These are phyloP conservation scores for Ciconia maguari DNA, from an alignment of 2,113 vertebrate species.

Conservation along the genomic window DNA sequence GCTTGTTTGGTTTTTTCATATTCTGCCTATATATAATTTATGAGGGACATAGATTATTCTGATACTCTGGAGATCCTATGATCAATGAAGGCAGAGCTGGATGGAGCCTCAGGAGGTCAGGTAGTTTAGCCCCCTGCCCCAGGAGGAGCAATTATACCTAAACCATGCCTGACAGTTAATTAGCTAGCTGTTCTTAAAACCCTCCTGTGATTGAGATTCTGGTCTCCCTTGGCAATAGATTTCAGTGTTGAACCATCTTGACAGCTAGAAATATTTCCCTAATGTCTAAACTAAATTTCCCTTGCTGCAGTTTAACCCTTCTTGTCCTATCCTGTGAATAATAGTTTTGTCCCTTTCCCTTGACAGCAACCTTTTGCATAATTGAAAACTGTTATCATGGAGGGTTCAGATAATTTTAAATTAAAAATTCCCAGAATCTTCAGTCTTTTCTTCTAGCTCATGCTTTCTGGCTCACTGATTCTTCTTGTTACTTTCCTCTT, in stretches of 20 bases:
- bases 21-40: background rate
- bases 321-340: background rate
- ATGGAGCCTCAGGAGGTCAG: background rate
- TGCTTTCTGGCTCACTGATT: background rate
- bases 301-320: slow-evolving; percentile 16
- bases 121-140: background rate
- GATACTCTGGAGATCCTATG: background rate
- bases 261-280: background rate
- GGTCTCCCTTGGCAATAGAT: background rate
- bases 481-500: background rate
- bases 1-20: background rate
- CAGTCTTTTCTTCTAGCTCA: background rate
- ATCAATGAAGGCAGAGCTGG: background rate
- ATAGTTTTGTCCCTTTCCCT: background rate
- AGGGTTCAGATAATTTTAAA: background rate
- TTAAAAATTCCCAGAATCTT: background rate
- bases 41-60: background rate
- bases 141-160: background rate
- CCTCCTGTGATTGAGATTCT: background rate
- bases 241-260: background rate
- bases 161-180: background rate
- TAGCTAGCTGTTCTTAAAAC: background rate
- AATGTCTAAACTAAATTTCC: background rate
- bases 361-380: background rate
- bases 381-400: background rate